A percentile compares a stretch with the other conserved stretches of the same genome.
Evolutionary conservation across 2,797 vertebrate genomes (phyloP).

Genomic region (Urophycis tenuis): DNA sequence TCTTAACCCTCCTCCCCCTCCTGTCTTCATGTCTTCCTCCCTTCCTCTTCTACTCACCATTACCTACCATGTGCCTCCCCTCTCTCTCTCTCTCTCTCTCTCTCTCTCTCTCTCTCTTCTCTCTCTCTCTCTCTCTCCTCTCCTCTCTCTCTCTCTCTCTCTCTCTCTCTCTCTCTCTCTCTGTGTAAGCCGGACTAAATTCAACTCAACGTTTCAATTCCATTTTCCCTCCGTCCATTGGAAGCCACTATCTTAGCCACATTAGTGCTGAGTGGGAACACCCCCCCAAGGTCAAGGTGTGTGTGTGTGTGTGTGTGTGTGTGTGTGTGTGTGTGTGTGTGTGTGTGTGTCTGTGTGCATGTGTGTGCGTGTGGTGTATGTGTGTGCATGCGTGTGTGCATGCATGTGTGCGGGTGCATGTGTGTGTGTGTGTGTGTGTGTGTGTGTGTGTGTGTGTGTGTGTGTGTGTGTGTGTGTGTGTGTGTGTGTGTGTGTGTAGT

Average conservation of each 20-base stretch:
- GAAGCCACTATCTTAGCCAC: not conserved
- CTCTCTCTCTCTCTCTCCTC: too few species aligned
- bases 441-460: not conserved
- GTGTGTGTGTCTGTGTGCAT: not conserved
- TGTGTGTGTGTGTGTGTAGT: too few species aligned
- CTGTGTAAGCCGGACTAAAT: conserved; percentile 1
- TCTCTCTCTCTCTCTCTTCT: too few species aligned
- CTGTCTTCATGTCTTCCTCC: too few species aligned
- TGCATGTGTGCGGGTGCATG: not conserved
- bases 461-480: not conserved
- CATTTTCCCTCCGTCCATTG: conserved; percentile 7
- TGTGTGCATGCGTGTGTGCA: too few species aligned
- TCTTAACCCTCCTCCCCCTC: too few species aligned
- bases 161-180: too few species aligned
- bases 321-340: not conserved
- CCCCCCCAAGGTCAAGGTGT: conserved; percentile 2
- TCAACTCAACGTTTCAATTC: conserved; percentile 10
- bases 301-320: not conserved
- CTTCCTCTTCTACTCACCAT: too few species aligned
- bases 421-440: not conserved
- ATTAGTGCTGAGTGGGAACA: not conserved
- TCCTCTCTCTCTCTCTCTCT: too few species aligned
- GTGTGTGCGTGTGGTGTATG: not conserved
- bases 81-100: too few species aligned
- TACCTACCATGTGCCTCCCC: too few species aligned